phyloP scores from a whole-genome alignment of 2,888 invertebrate species.

The Acronicta psi region DNA sequence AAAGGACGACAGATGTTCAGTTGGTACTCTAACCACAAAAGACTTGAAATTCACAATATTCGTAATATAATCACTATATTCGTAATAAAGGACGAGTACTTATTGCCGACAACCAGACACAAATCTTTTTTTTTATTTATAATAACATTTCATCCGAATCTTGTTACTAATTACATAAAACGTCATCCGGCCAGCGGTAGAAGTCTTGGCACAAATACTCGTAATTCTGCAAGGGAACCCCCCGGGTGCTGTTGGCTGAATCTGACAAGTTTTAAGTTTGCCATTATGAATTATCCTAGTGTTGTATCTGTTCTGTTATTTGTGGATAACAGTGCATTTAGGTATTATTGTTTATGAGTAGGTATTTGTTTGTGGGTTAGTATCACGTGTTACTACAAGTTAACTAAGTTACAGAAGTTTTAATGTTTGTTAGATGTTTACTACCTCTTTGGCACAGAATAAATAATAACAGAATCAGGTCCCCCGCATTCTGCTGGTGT shows the following conservation, averaged over 20 bases:
- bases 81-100: too few relatives aligned
- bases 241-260: slow-evolving; percentile 51
- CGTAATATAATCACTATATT: too few relatives aligned
- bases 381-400: neutral
- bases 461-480: too few relatives aligned
- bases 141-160: slow-evolving; percentile 29
- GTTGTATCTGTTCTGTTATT: slow-evolving; percentile 27
- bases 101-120: neutral
- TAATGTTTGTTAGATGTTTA: too few relatives aligned
- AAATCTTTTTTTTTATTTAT: neutral
- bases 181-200: slow-evolving; percentile 67
- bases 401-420: too few relatives aligned
- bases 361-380: neutral
- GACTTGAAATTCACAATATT: too few relatives aligned
- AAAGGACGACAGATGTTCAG: too few relatives aligned
- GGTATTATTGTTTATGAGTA: neutral
- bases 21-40: too few relatives aligned
- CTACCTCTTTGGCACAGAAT: too few relatives aligned
- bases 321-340: slow-evolving; percentile 13
- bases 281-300: slow-evolving; percentile 40
- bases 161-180: slow-evolving; percentile 65
- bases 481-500: too few relatives aligned
- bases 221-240: slow-evolving; percentile 60
- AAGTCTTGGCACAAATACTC: slow-evolving; percentile 59
- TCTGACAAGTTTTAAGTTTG: slow-evolving; percentile 59